phyloP scores from a whole-genome alignment of 2,888 invertebrate species.

The Polymixis flavicincta region DNA sequence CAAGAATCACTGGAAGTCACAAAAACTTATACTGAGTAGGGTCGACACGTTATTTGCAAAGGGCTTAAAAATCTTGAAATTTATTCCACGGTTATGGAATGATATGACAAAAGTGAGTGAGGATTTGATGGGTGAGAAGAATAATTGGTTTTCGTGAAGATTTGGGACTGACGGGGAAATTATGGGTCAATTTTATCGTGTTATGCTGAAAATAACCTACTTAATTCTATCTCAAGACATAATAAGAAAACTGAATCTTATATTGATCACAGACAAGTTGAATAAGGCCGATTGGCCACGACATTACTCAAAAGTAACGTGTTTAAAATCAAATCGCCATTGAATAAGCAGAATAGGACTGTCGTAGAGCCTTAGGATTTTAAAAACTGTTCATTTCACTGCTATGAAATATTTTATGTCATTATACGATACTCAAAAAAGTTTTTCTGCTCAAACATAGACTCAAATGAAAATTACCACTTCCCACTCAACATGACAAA shows the following conservation, averaged over 20 bases:
- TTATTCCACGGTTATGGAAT: slow-evolving; percentile 53
- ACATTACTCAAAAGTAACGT: background rate
- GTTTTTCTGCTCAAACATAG: background rate
- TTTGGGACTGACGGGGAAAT: slow-evolving; percentile 29
- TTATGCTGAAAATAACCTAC: background rate
- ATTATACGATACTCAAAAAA: background rate
- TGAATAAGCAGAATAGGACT: background rate
- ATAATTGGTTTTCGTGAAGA: slow-evolving; percentile 46
- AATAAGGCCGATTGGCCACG: background rate
- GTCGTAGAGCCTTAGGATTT: background rate
- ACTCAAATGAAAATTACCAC: background rate
- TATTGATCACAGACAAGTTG: background rate
- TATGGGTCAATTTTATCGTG: slow-evolving; percentile 36
- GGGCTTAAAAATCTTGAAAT: slow-evolving; percentile 60
- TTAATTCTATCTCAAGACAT: background rate
- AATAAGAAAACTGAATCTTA: background rate
- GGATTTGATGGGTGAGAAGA: slow-evolving; percentile 37
- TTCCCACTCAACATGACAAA: slow-evolving; percentile 13
- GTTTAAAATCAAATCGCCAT: background rate
- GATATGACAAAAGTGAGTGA: slow-evolving; percentile 57
- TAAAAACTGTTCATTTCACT: background rate
- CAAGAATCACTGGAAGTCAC: slow-evolving; percentile 40
- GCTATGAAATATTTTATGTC: background rate
- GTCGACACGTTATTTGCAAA: slow-evolving; percentile 66
- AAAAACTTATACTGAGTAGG: slow-evolving; percentile 59